Evolutionary conservation across 2,888 invertebrate species (phyloP).

Genomic region (Geophilus truncorum): DNA sequence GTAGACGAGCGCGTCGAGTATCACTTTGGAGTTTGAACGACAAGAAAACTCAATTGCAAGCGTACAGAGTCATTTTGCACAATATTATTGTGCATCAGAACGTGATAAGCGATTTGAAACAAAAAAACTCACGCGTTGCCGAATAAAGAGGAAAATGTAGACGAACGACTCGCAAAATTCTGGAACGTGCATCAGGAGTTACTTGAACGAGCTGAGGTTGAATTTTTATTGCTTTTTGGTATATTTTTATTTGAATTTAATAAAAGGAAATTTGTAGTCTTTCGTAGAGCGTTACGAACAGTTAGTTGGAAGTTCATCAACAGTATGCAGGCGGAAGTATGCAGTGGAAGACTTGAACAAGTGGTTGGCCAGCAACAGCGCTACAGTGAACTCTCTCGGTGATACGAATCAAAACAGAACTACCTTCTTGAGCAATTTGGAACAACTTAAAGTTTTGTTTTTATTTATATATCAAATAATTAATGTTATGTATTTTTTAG

Average conservation of each 20-base stretch:
- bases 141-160: slow-evolving; percentile 49
- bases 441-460: slow-evolving; percentile 67
- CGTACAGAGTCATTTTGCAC: slow-evolving; percentile 66
- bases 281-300: slow-evolving; percentile 81
- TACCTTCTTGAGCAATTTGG: slow-evolving; percentile 77
- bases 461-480: too few species aligned
- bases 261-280: too few species aligned
- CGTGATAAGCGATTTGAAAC: slow-evolving; percentile 72
- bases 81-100: slow-evolving; percentile 80
- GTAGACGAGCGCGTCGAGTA: slow-evolving; percentile 72
- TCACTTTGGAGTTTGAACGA: slow-evolving; percentile 81
- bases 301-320: slow-evolving; percentile 81
- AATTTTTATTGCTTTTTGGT: too few species aligned
- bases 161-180: slow-evolving; percentile 27
- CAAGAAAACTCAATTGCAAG: slow-evolving; percentile 79
- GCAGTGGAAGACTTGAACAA: slow-evolving; percentile 80
- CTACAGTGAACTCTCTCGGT: slow-evolving; percentile 73
- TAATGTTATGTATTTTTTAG: slow-evolving; percentile 43
- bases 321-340: slow-evolving; percentile 80
- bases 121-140: slow-evolving; percentile 74
- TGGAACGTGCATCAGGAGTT: slow-evolving; percentile 34
- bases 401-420: slow-evolving; percentile 78
- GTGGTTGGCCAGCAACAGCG: slow-evolving; percentile 78
- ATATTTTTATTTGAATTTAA: too few species aligned
- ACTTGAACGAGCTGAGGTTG: slow-evolving; percentile 43